These are phyloP conservation scores for Apodemia zela DNA, from an alignment of 2,888 invertebrate species.

Conservation along the genomic window DNA sequence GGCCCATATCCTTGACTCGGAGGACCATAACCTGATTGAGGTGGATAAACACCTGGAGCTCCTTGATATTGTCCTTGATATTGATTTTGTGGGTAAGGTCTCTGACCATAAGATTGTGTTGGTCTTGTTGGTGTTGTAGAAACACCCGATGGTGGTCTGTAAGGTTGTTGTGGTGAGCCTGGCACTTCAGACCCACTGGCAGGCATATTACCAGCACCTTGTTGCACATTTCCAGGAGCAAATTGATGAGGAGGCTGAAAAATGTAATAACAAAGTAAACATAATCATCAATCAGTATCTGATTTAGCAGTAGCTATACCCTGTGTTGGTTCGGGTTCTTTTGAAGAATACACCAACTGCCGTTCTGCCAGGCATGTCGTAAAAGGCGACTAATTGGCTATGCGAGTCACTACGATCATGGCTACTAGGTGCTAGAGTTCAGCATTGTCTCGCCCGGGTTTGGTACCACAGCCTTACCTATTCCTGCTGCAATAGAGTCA, in stretches of 20 bases:
- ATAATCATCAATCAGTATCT: background rate
- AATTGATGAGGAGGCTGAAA: constrained; percentile 80
- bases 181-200: constrained; percentile 59
- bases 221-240: constrained; percentile 72
- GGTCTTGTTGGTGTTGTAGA: constrained; percentile 80
- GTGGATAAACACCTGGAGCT: constrained; percentile 81
- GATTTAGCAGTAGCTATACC: too few relatives aligned
- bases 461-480: too few relatives aligned
- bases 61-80: constrained; percentile 82
- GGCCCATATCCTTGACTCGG: constrained; percentile 83
- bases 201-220: constrained; percentile 59
- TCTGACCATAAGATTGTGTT: constrained; percentile 84
- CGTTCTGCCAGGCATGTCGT: too few relatives aligned
- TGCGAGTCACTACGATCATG: too few relatives aligned
- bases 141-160: constrained; percentile 72
- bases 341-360: too few relatives aligned
- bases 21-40: constrained; percentile 85
- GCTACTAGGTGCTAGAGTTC: too few relatives aligned
- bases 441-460: too few relatives aligned
- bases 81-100: constrained; percentile 84
- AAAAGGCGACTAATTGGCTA: too few relatives aligned
- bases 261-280: constrained; percentile 12
- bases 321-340: too few relatives aligned
- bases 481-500: too few relatives aligned
- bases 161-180: constrained; percentile 68